These are phyloP conservation scores for Odocoileus hemionus DNA, from an alignment of 2,113 vertebrate species.

Conservation along the genomic window DNA sequence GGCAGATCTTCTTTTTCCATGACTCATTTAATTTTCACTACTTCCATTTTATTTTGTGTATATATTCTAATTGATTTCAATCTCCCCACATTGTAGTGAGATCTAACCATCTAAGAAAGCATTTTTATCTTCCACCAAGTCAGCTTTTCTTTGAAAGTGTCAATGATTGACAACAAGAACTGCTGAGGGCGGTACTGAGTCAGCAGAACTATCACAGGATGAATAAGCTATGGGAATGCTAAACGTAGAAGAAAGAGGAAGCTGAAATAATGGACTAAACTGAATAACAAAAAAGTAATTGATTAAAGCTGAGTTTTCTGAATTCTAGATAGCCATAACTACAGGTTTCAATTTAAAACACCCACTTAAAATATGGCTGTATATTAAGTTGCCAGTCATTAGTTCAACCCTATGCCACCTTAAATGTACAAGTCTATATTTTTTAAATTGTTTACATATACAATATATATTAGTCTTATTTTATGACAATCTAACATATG, in stretches of 20 bases:
- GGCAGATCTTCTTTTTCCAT: not conserved
- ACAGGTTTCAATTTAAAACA: not conserved
- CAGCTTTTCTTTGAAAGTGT: slow-evolving; percentile 40
- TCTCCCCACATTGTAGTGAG: not conserved
- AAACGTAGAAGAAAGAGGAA: not conserved
- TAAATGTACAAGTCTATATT: not conserved
- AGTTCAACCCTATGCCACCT: not conserved
- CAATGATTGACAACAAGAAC: slow-evolving; percentile 26
- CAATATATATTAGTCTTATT: not conserved
- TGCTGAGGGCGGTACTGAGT: slow-evolving; percentile 10
- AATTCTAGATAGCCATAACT: not conserved
- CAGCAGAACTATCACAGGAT: not conserved
- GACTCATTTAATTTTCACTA: not conserved
- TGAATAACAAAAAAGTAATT: not conserved
- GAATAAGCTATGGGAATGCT: not conserved
- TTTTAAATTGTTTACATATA: not conserved
- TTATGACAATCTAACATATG: not conserved
- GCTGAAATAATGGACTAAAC: not conserved
- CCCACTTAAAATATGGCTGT: not conserved
- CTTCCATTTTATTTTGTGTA: not conserved
- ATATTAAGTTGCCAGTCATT: not conserved
- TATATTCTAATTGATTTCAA: not conserved
- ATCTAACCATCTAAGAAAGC: not conserved
- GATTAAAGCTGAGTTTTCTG: not conserved
- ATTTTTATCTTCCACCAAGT: slow-evolving; percentile 6